Evolutionary conservation across 2,797 vertebrate genomes (phyloP).

Genomic region (Telmatherina bonti): DNA sequence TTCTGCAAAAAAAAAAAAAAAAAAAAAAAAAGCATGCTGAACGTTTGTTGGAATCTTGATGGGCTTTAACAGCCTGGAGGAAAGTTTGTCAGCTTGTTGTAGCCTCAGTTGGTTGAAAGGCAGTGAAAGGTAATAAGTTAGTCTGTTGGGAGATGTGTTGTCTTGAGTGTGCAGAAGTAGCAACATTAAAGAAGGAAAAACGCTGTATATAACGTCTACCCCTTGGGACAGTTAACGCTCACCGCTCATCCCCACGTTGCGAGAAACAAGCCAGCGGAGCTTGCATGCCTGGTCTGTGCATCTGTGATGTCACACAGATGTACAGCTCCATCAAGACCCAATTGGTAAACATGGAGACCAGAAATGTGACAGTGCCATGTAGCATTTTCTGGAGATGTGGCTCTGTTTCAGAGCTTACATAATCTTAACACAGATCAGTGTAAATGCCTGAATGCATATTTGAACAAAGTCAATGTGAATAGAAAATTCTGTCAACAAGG

Average conservation of each 20-base stretch:
- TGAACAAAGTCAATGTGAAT: constrained; percentile 22
- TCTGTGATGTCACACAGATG: constrained; percentile 34
- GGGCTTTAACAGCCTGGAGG: constrained; percentile 49
- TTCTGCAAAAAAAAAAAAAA: constrained; percentile 11
- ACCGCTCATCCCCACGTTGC: neutral
- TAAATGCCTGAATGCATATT: constrained; percentile 32
- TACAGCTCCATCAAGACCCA: constrained; percentile 39
- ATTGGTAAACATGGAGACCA: constrained; percentile 25
- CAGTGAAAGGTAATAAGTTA: constrained; percentile 54
- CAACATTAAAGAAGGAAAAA: constrained; percentile 22
- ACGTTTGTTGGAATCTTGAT: constrained; percentile 26
- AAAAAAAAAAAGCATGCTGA: too few species aligned
- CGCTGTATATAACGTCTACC: constrained; percentile 13
- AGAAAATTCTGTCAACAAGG: constrained; percentile 28
- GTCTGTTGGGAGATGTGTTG: constrained; percentile 51
- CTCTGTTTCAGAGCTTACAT: constrained; percentile 49
- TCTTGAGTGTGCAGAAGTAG: constrained; percentile 43
- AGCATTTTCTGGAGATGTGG: constrained; percentile 44
- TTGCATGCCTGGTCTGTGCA: constrained; percentile 12
- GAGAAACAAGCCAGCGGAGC: constrained; percentile 30
- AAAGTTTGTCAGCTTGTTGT: constrained; percentile 48
- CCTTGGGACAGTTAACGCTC: constrained; percentile 37
- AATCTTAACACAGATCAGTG: constrained; percentile 42
- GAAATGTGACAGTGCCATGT: constrained; percentile 47
- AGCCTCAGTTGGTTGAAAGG: constrained; percentile 22